Evolutionary conservation across 2,797 vertebrate genomes (phyloP).

Genomic region (Poeciliopsis infans): DNA sequence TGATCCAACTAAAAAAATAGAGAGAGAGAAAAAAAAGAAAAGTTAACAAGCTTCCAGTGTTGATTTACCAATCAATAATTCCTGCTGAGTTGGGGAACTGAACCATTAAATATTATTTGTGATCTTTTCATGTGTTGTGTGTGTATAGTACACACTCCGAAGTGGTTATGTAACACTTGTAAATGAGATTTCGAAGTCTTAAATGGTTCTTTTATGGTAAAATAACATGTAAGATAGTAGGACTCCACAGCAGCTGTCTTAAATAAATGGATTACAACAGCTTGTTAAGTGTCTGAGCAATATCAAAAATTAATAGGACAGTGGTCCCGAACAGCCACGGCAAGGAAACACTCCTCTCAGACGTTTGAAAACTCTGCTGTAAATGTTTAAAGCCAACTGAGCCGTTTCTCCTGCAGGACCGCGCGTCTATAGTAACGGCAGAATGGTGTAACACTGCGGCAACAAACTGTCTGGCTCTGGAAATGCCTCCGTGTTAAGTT

Average conservation of each 20-base stretch:
- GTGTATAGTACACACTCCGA: too few species aligned
- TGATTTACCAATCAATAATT: neutral
- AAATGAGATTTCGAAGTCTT: neutral
- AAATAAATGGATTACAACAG: neutral
- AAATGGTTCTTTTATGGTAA: neutral
- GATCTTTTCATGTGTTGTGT: neutral
- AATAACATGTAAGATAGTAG: neutral
- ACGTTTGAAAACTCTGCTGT: neutral
- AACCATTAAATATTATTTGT: neutral
- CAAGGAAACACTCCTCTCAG: neutral
- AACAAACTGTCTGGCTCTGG: constrained; percentile 2
- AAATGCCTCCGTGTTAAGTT: neutral
- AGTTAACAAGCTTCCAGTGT: neutral
- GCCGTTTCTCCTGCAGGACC: neutral
- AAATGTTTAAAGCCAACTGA: constrained; percentile 2
- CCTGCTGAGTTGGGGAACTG: neutral
- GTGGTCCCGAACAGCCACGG: neutral
- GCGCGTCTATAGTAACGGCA: neutral
- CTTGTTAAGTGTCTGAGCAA: neutral
- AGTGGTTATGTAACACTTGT: neutral
- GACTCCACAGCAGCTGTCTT: neutral
- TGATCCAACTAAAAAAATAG: neutral
- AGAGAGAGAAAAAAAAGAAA: neutral
- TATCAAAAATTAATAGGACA: constrained; percentile 2
- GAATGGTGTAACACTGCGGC: neutral